phyloP scores from a whole-genome alignment of 2,797 vertebrate genomes.

The Tenualosa thibaudeaui region DNA sequence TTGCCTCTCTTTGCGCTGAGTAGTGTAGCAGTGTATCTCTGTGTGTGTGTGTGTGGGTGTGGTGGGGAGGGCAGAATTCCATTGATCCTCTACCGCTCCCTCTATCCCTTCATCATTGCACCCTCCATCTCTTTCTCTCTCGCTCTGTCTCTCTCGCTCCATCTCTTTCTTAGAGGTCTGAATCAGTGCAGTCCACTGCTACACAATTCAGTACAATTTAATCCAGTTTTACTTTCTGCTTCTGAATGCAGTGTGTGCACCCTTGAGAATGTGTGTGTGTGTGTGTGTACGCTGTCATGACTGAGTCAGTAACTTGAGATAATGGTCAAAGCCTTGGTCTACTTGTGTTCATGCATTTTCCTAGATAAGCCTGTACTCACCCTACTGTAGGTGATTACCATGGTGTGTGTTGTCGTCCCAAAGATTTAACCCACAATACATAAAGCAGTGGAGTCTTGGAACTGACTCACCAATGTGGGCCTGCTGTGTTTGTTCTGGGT shows the following conservation, averaged over 20 bases:
- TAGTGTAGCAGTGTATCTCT: neutral
- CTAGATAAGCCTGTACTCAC: too few relatives aligned
- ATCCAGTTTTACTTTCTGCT: neutral
- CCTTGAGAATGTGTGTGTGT: neutral
- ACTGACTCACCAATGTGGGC: too few relatives aligned
- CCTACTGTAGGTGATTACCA: too few relatives aligned
- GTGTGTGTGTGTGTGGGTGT: neutral
- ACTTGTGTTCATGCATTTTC: too few relatives aligned
- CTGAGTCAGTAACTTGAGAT: too few relatives aligned
- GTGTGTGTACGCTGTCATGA: neutral
- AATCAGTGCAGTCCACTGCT: neutral
- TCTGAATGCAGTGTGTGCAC: neutral
- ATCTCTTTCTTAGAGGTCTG: neutral
- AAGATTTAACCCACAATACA: too few relatives aligned
- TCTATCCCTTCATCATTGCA: neutral
- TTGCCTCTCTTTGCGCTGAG: neutral
- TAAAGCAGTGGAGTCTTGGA: too few relatives aligned
- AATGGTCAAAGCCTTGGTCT: too few relatives aligned
- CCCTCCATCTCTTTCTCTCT: neutral
- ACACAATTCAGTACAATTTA: neutral
- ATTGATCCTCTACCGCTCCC: neutral
- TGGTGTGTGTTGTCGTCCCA: too few relatives aligned
- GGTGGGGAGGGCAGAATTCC: neutral
- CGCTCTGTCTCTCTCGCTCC: neutral
- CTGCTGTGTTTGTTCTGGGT: too few relatives aligned